Base-by-base conservation (phyloP, 2,888 invertebrate genomes). In the Eupithecia centaureata region DNA sequence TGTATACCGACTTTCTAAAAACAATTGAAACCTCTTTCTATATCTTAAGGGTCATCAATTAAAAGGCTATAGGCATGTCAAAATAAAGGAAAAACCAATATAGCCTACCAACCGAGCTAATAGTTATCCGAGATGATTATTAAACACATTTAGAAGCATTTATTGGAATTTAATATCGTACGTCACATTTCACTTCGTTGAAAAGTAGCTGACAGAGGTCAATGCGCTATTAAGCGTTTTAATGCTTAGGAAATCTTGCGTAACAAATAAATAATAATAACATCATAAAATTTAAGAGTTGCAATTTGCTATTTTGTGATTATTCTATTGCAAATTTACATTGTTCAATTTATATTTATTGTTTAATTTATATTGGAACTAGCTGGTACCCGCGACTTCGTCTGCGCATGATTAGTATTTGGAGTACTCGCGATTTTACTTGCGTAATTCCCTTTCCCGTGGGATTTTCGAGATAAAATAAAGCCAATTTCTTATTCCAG, bases 21-120 rank as follows among this genome's bases (percentile, higher is more conserved):
- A 2, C 42, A 42, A 18, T 42, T 8, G 10, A 47, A 47, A 3
- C 4, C 10, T 3, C 12, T 47, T 22, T n/a, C 1, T 47, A 10
- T 7, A 12, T 2, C 10, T 47, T 10, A 10, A 10, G 3, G 10
- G 10, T 1, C 8, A 42, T 42, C 8, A 18, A n/a, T n/a, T 42
- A 47, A 12, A 18, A 42, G 10, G 42, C 1, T 10, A 18, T 42
- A 8, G 42, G n/a, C 10, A 42, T 8, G 42, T n/a, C 7, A n/a
- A n/a, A n/a, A n/a, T 42, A 42, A 42, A 10, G 47, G 47, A 22
- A 47, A 47, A 47, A 22, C 47, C 47, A 22, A 47, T 42, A 42
- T 22, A n/a, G n/a, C n/a, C n/a, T n/a, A 18, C 47, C 47, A 22
- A 22, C 42, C 18, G 4, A 12, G 3, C 8, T 22, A 47, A 18